Conservation (phyloP, 2,888 invertebrate genomes). For the Aphodius granarius region DNA sequence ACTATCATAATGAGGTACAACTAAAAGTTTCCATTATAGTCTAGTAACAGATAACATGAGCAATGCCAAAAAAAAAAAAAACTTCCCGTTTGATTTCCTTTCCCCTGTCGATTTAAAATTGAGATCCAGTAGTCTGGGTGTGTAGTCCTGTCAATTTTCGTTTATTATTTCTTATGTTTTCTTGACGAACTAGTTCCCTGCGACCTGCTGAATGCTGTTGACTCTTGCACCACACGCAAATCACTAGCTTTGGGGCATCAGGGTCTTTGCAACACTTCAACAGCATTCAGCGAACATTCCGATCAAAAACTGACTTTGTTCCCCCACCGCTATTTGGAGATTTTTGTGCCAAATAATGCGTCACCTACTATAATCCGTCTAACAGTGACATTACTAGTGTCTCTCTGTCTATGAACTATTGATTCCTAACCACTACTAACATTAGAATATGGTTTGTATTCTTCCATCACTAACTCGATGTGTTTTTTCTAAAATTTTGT, state of each 20-base stretch:
- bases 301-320: not conserved
- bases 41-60: not conserved
- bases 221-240: conserved; percentile 55
- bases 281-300: conserved; percentile 47
- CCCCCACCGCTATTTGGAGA: not conserved
- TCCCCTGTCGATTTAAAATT: not conserved
- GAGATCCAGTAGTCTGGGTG: conserved; percentile 27
- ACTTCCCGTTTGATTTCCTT: not conserved
- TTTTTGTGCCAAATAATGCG: conserved; percentile 26
- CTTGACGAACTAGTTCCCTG: conserved; percentile 12
- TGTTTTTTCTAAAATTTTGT: conserved; percentile 6
- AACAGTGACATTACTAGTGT: not conserved
- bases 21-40: not conserved
- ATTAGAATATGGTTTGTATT: not conserved
- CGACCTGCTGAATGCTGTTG: conserved; percentile 50
- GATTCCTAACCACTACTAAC: not conserved
- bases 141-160: conserved; percentile 22
- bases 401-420: not conserved
- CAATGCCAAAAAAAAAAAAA: not conserved
- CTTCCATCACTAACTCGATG: not conserved
- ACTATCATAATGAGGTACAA: not conserved
- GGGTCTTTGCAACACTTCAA: conserved; percentile 51
- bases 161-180: conserved; percentile 24
- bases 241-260: conserved; percentile 48
- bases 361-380: conserved; percentile 14